These are phyloP conservation scores for Nematopogon swammerdamellus DNA, from an alignment of 2,888 invertebrate genomes.

Conservation along the genomic window DNA sequence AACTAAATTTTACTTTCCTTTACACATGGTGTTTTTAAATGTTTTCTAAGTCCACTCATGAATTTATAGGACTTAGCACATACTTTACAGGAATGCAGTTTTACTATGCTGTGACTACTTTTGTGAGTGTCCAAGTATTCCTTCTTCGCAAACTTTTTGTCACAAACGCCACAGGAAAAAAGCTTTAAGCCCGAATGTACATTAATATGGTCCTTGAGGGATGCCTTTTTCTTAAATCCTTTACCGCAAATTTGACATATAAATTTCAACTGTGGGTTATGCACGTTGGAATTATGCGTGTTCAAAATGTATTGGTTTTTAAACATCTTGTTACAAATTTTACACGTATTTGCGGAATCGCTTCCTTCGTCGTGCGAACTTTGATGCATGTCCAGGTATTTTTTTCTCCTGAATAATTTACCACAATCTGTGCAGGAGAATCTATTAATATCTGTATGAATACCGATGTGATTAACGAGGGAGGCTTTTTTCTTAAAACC, in stretches of 20 bases:
- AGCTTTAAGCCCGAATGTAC: neutral
- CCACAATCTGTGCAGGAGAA: too few relatives aligned
- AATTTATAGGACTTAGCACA: slow-evolving; percentile 69
- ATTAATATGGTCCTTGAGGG: neutral
- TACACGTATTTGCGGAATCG: neutral
- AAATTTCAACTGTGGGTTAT: neutral
- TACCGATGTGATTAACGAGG: neutral
- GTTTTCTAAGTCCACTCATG: slow-evolving; percentile 65
- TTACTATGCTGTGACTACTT: slow-evolving; percentile 67
- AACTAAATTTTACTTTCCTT: too few relatives aligned
- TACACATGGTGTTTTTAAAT: too few relatives aligned
- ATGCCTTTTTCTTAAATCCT: neutral
- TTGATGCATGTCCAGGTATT: too few relatives aligned
- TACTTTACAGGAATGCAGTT: slow-evolving; percentile 66
- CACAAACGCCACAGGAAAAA: neutral
- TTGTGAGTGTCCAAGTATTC: slow-evolving; percentile 57
- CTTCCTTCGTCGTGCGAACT: too few relatives aligned
- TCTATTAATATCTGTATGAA: neutral
- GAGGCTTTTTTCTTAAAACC: neutral
- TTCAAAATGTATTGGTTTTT: neutral
- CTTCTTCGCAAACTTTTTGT: neutral
- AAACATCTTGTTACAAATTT: neutral
- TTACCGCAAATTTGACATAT: neutral
- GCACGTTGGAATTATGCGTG: neutral
- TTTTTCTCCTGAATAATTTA: too few relatives aligned